A percentile compares a stretch with the other conserved stretches of the same genome.
phyloP scores from a whole-genome alignment of 2,113 vertebrate species.

The Odontesthes bonariensis region DNA sequence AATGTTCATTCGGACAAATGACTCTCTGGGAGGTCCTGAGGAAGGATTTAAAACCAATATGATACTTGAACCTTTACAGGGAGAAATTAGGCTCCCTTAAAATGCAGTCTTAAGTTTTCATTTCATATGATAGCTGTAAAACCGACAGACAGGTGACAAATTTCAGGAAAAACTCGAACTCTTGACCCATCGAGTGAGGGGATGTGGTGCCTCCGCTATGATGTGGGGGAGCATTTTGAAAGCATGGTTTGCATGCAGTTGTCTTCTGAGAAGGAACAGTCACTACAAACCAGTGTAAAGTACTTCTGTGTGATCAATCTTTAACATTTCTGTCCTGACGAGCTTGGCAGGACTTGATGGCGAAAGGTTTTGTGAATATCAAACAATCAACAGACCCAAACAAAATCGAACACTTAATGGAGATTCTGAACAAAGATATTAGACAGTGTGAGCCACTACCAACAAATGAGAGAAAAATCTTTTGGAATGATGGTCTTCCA shows the following conservation, averaged over 20 bases:
- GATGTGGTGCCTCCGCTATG: not conserved
- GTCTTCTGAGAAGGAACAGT: not conserved
- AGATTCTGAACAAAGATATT: not conserved
- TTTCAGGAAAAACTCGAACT: constrained; percentile 8
- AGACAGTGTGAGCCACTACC: too few species aligned
- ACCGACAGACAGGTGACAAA: not conserved
- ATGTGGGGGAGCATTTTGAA: not conserved
- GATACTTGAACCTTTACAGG: constrained; percentile 69
- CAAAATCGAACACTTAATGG: not conserved
- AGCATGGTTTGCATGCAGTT: not conserved
- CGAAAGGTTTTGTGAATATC: not conserved
- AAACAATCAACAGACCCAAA: not conserved
- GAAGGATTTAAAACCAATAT: constrained; percentile 71
- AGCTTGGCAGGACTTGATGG: not conserved
- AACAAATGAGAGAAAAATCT: too few species aligned
- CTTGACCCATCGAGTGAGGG: not conserved
- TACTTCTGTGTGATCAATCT: not conserved
- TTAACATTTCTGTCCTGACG: not conserved
- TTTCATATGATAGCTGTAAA: constrained; percentile 57
- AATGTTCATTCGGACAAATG: constrained; percentile 83
- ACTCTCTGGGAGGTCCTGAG: constrained; percentile 72
- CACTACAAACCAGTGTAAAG: not conserved
- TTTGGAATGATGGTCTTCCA: too few species aligned
- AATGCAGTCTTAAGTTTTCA: constrained; percentile 51
- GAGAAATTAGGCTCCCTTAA: constrained; percentile 49